phyloP scores from a whole-genome alignment of 1,140 invertebrate species.

The Meloidogyne chitwoodi region DNA sequence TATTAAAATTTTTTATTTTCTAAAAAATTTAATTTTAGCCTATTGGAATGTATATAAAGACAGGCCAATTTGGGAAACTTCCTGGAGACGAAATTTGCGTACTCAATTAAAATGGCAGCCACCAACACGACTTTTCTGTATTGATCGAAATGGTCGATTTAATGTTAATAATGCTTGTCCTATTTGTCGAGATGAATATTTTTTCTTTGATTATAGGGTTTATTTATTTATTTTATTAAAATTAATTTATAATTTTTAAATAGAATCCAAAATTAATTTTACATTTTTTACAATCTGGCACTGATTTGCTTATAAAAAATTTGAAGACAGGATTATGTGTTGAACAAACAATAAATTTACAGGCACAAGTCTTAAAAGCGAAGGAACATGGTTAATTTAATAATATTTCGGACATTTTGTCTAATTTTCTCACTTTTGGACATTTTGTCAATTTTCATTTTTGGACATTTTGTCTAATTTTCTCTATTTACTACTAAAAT shows the following conservation, averaged over 20 bases:
- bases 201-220: conserved; percentile 58
- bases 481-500: too few relatives aligned
- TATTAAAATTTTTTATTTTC: too few relatives aligned
- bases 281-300: conserved; percentile 53
- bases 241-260: background rate
- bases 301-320: conserved; percentile 50
- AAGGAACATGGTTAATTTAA: conserved; percentile 50
- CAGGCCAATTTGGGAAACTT: conserved; percentile 40
- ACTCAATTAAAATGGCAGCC: conserved; percentile 47
- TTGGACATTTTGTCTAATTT: background rate
- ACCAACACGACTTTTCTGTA: conserved; percentile 55
- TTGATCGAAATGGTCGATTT: conserved; percentile 54
- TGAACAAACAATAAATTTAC: conserved; percentile 49
- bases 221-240: conserved; percentile 1
- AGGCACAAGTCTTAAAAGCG: conserved; percentile 55
- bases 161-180: conserved; percentile 57
- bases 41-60: conserved; percentile 55
- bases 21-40: conserved; percentile 36
- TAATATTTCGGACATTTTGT: background rate
- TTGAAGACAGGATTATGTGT: conserved; percentile 52
- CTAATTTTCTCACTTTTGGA: background rate
- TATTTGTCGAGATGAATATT: conserved; percentile 56
- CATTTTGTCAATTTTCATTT: conserved; percentile 5
- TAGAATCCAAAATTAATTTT: conserved; percentile 55
- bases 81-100: conserved; percentile 51